Evolutionary conservation across 2,888 invertebrate genomes (phyloP), one percentile per base, ranked within the genome.

Genomic region (Deroplatys truncata): DNA sequence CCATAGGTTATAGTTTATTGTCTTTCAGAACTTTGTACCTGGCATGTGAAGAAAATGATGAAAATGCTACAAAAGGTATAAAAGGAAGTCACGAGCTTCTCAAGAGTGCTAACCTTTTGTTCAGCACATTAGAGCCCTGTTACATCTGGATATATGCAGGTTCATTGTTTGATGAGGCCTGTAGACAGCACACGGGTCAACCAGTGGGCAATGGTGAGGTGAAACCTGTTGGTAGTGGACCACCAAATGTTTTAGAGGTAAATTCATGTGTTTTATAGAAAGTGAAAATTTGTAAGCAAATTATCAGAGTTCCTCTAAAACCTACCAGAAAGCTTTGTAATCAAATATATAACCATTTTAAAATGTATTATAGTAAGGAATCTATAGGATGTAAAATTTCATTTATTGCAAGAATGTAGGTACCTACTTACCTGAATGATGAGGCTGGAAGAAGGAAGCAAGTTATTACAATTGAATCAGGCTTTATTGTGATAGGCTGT

Each of bases 111-210:
- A 98, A 98, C 93, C 94, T 98, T 91, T 93, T 98, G 43, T 97
- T 98, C 92, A 96, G 96, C 89, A 96, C 97, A 0, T 94, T 98
- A 91, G 97, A 98, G 92, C 96, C 97, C n/a, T 96, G 96, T 90
- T 98, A 97, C 92, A 96, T 98, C 89, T 98, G 98, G 98, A 95
- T 96, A 91, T 98, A 97, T 92, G 95, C 97, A 91, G 96, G 96
- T 43, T 94, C 94, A 91, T 93, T 96, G 90, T 96, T 95, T 92
- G 95, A 95, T 89, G 95, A 95, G 90, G 95, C 95, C 1, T 95
- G 95, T 91, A 93, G 93, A 91, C 93, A 89, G 92, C 93, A 91
- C 92, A 92, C 91, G 31, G 90, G 88, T 86, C 28, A 56, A 31
- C 28, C 20, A 13, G n/a, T 84, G 86, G 90, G 93, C 84, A 92